Conservation (phyloP, 2,113 vertebrate genomes). For the Synchiropus splendidus region DNA sequence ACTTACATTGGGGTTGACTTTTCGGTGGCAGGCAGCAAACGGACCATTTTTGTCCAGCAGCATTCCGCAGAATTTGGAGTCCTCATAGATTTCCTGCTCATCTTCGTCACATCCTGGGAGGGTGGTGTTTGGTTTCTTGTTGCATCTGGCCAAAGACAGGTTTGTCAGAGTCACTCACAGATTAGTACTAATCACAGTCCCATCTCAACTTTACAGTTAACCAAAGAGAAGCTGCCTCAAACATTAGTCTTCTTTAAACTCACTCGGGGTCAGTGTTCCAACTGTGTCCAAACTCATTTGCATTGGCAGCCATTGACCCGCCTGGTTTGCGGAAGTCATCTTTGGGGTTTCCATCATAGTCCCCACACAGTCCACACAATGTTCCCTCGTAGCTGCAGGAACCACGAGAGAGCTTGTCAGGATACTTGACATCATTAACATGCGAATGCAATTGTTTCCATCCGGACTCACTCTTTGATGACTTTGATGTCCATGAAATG, state of each 20-base stretch:
- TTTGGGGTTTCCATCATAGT: slow-evolving; percentile 52
- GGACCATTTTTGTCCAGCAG: slow-evolving; percentile 52
- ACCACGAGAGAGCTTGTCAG: not conserved
- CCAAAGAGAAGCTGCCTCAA: too few species aligned
- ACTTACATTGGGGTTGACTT: slow-evolving; percentile 59
- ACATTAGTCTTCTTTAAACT: slow-evolving; percentile 18
- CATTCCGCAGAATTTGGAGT: slow-evolving; percentile 59
- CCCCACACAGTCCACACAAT: slow-evolving; percentile 68
- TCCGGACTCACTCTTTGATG: slow-evolving; percentile 61
- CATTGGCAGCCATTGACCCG: slow-evolving; percentile 43
- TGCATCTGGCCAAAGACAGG: slow-evolving; percentile 47
- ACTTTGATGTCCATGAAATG: slow-evolving; percentile 67
- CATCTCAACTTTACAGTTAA: too few species aligned
- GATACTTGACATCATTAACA: not conserved
- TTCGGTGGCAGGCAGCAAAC: slow-evolving; percentile 45
- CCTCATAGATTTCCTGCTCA: slow-evolving; percentile 56
- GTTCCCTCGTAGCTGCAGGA: slow-evolving; percentile 51
- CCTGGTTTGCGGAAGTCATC: slow-evolving; percentile 65
- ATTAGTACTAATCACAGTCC: too few species aligned
- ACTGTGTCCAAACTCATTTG: slow-evolving; percentile 66
- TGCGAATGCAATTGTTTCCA: not conserved
- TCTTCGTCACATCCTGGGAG: slow-evolving; percentile 49
- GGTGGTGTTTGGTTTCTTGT: slow-evolving; percentile 48
- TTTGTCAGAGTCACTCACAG: not conserved
- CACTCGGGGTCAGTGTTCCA: slow-evolving; percentile 64